These are phyloP conservation scores for Pluvialis apricaria DNA, from an alignment of 2,113 vertebrate genomes.

Conservation along the genomic window DNA sequence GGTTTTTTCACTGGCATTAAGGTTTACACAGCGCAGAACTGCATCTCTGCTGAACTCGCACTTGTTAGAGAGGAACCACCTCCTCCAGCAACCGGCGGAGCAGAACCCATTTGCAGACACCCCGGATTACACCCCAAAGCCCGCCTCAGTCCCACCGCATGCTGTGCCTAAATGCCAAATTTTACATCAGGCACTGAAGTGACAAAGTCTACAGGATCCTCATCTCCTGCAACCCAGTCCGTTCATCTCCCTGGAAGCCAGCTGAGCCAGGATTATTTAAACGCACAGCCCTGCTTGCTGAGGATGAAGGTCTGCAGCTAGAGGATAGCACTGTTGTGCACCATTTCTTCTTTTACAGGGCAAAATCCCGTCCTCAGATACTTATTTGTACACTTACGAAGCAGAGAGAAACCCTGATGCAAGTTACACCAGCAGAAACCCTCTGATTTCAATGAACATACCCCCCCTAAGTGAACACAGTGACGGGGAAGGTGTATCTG, in stretches of 20 bases:
- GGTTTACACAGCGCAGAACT: not conserved
- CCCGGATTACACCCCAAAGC: not conserved
- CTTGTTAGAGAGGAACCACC: not conserved
- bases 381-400: not conserved
- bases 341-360: not conserved
- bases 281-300: not conserved
- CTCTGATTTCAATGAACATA: not conserved
- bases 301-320: not conserved
- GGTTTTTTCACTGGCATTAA: not conserved
- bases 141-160: not conserved
- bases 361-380: not conserved
- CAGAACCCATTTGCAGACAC: not conserved
- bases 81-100: not conserved
- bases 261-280: not conserved
- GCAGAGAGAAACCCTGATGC: not conserved
- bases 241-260: not conserved
- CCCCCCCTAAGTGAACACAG: not conserved
- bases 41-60: rapidly evolving
- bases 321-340: not conserved
- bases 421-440: not conserved
- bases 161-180: not conserved
- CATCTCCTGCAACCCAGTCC: not conserved
- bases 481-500: not conserved
- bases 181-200: not conserved
- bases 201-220: not conserved